Conservation (phyloP, 1,140 invertebrate species). For the Pachypsylla venusta region DNA sequence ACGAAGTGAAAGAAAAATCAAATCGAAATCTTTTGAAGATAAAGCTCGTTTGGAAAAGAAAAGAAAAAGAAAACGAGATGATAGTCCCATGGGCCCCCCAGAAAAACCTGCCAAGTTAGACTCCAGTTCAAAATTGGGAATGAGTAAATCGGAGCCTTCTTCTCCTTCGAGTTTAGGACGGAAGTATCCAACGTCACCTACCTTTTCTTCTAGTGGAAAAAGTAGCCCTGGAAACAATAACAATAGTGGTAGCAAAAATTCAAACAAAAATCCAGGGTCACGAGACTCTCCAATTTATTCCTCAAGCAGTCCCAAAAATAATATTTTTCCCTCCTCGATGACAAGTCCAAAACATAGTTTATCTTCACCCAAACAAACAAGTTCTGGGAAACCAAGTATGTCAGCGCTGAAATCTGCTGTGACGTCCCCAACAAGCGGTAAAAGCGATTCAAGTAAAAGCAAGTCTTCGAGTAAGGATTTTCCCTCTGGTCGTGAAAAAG, state of each 20-base stretch:
- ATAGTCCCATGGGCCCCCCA: conserved; percentile 66
- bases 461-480: conserved; percentile 34
- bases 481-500: conserved; percentile 29
- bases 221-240: conserved; percentile 41
- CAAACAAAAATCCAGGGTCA: conserved; percentile 55
- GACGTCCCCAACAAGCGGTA: conserved; percentile 38
- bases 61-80: conserved; percentile 57
- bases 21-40: conserved; percentile 29
- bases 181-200: conserved; percentile 52
- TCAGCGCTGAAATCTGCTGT: conserved; percentile 66
- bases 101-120: conserved; percentile 59
- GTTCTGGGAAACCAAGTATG: conserved; percentile 73
- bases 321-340: conserved; percentile 15
- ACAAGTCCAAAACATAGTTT: conserved; percentile 47
- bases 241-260: conserved; percentile 38
- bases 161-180: conserved; percentile 45
- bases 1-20: conserved; percentile 44
- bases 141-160: conserved; percentile 33
- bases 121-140: conserved; percentile 45
- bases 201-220: conserved; percentile 33
- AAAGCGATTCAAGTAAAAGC: conserved; percentile 32
- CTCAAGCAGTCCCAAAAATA: conserved; percentile 23
- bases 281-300: conserved; percentile 22
- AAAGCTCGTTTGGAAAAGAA: conserved; percentile 59
- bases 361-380: conserved; percentile 57